Conservation (phyloP, 2,113 vertebrate genomes). For the Chloropsis hardwickii region DNA sequence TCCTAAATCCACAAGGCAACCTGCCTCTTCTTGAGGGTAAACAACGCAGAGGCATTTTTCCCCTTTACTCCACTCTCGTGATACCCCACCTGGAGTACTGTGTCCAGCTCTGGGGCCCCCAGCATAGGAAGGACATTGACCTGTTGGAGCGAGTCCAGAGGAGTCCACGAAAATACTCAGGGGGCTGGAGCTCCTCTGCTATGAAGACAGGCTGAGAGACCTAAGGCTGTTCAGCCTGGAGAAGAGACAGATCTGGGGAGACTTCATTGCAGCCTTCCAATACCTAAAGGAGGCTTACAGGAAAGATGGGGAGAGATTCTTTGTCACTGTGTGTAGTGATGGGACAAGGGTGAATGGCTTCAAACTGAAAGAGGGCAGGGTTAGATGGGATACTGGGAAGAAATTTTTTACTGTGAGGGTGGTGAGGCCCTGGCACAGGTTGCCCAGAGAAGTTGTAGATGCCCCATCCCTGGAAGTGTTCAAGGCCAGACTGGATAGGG, state of each 20-base stretch:
- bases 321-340: neutral
- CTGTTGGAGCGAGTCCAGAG: neutral
- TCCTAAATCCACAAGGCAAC: neutral
- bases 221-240: neutral
- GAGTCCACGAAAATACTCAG: neutral
- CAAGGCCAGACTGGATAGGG: neutral
- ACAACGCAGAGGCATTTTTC: neutral
- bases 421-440: neutral
- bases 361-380: neutral
- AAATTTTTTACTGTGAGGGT: neutral
- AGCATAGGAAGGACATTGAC: neutral
- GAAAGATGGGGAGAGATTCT: neutral
- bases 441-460: neutral
- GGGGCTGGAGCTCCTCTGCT: neutral
- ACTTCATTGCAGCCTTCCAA: neutral
- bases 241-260: neutral
- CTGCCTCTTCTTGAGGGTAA: neutral
- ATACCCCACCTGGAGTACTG: neutral
- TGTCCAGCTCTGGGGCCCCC: neutral
- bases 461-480: neutral
- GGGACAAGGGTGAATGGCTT: neutral
- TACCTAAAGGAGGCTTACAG: neutral
- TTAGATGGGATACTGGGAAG: neutral
- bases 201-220: neutral
- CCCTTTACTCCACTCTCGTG: neutral